phyloP scores from a whole-genome alignment of 2,797 vertebrate species.

The Urophycis tenuis region DNA sequence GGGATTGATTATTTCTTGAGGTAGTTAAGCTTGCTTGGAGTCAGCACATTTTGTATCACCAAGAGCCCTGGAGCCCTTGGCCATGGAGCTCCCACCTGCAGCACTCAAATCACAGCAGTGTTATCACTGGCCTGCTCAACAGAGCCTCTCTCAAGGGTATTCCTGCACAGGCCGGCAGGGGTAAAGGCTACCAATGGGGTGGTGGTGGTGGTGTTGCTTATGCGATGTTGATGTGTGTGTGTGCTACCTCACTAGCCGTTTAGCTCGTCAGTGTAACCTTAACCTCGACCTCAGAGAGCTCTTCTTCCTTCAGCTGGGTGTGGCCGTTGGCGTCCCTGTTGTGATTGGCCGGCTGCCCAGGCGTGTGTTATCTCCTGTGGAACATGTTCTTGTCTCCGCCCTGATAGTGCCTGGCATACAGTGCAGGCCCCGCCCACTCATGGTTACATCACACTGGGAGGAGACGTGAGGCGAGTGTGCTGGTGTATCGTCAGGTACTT shows the following conservation, averaged over 20 bases:
- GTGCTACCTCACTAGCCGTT: conserved; percentile 6
- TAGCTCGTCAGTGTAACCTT: conserved; percentile 46
- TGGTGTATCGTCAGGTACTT: background rate
- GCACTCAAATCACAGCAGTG: conserved; percentile 53
- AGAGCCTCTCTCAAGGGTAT: conserved; percentile 22
- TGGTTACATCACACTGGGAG: conserved; percentile 53
- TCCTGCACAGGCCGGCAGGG: conserved; percentile 9
- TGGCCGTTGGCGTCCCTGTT: conserved; percentile 54
- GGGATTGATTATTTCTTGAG: conserved; percentile 49
- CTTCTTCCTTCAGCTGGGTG: conserved; percentile 47
- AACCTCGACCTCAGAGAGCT: background rate
- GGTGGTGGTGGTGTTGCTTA: background rate
- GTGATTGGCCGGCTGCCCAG: conserved; percentile 65
- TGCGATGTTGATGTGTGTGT: background rate
- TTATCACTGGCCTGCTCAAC: conserved; percentile 45
- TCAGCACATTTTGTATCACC: conserved; percentile 40
- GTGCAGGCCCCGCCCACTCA: conserved; percentile 71
- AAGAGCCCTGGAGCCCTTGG: conserved; percentile 29
- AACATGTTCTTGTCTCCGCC: conserved; percentile 77
- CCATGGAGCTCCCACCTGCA: conserved; percentile 54
- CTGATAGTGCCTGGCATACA: conserved; percentile 75
- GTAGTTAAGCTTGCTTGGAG: conserved; percentile 35
- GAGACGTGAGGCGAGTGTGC: conserved; percentile 53
- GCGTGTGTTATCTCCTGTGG: conserved; percentile 77
- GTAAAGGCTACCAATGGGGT: conserved; percentile 19